Conservation (phyloP, 2,888 invertebrate species). For the Caenorhabditis sp. region DNA sequence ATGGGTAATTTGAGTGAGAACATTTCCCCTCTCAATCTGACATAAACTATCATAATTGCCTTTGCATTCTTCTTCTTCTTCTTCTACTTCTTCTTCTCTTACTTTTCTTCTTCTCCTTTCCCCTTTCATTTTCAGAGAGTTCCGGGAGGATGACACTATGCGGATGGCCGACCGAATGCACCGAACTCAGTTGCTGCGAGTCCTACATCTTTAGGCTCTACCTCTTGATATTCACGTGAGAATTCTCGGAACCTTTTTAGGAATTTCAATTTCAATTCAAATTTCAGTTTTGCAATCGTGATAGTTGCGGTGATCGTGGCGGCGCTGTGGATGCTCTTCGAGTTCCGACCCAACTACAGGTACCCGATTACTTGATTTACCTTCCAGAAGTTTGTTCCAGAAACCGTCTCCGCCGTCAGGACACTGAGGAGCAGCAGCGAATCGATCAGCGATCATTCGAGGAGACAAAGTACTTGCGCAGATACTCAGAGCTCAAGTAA, state of each 20-base stretch:
- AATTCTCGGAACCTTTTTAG: not conserved
- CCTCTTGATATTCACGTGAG: slow-evolving; percentile 63
- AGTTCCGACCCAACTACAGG: slow-evolving; percentile 63
- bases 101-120: slow-evolving; percentile 1
- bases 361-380: not conserved
- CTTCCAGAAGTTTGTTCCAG: slow-evolving; percentile 32
- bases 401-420: slow-evolving; percentile 63
- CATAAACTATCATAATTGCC: slow-evolving; percentile 38
- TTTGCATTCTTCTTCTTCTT: slow-evolving; percentile 2
- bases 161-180: slow-evolving; percentile 63
- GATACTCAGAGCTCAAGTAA: slow-evolving; percentile 68
- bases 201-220: slow-evolving; percentile 65
- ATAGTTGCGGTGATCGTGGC: slow-evolving; percentile 55
- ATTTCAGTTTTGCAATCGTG: slow-evolving; percentile 58
- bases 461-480: slow-evolving; percentile 66
- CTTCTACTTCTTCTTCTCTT: slow-evolving; percentile 1
- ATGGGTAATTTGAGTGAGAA: slow-evolving; percentile 53
- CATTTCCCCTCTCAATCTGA: slow-evolving; percentile 34
- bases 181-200: slow-evolving; percentile 63
- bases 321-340: slow-evolving; percentile 62
- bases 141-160: slow-evolving; percentile 65
- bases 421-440: slow-evolving; percentile 56
- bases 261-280: not conserved
- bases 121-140: not conserved
- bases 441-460: slow-evolving; percentile 66